A percentile compares a stretch with the other conserved stretches of the same genome.
These are phyloP conservation scores for Carapus acus DNA, from an alignment of 2,797 vertebrate genomes.

Conservation along the genomic window DNA sequence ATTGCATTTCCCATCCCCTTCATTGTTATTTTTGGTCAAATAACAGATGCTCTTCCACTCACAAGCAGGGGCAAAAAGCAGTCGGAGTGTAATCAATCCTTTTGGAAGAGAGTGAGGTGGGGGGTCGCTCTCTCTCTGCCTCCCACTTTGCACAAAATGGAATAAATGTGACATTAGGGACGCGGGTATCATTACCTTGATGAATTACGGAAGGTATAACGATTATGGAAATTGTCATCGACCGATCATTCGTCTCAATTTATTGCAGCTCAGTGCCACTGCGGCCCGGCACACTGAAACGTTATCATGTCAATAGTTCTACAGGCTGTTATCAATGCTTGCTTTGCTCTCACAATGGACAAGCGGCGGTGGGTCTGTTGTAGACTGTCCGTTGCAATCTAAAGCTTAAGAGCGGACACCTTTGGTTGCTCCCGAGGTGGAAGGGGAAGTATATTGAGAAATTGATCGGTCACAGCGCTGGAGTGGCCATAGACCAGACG, in stretches of 20 bases:
- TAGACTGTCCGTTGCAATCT: slow-evolving; percentile 53
- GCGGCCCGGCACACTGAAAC: slow-evolving; percentile 67
- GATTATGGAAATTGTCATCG: slow-evolving; percentile 88
- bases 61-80: slow-evolving; percentile 64
- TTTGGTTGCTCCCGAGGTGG: slow-evolving; percentile 49
- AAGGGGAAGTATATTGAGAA: slow-evolving; percentile 61
- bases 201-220: slow-evolving; percentile 82
- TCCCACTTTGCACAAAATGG: slow-evolving; percentile 72
- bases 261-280: slow-evolving; percentile 77
- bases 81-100: slow-evolving; percentile 77
- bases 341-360: slow-evolving; percentile 59
- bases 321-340: slow-evolving; percentile 60
- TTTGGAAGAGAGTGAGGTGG: slow-evolving; percentile 60
- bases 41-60: slow-evolving; percentile 72
- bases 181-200: slow-evolving; percentile 84
- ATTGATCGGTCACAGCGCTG: slow-evolving; percentile 40
- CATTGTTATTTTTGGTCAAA: slow-evolving; percentile 74
- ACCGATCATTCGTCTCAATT: slow-evolving; percentile 85
- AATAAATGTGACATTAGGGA: slow-evolving; percentile 84
- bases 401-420: slow-evolving; percentile 42
- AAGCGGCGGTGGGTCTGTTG: slow-evolving; percentile 47
- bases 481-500: slow-evolving; percentile 24
- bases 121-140: slow-evolving; percentile 63
- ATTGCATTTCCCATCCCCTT: slow-evolving; percentile 66
- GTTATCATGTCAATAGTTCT: slow-evolving; percentile 70